These are phyloP conservation scores for Mastomys natalensis DNA, from an alignment of 2,113 vertebrate genomes.

Conservation along the genomic window DNA sequence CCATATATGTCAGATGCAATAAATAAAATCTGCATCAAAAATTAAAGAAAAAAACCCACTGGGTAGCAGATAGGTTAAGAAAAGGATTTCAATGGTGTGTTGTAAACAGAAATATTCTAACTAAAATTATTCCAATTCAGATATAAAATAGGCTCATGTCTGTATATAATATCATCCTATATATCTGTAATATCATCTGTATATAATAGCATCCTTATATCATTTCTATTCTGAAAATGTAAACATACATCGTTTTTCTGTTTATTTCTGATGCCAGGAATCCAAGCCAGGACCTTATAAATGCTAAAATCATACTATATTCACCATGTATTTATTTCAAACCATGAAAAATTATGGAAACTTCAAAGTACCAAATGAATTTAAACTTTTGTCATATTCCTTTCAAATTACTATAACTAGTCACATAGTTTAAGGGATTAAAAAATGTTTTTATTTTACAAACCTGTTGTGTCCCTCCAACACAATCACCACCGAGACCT, in stretches of 20 bases:
- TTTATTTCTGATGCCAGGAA: not conserved
- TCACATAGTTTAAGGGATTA: slow-evolving; percentile 50
- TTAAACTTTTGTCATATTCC: not conserved
- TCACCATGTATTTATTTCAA: not conserved
- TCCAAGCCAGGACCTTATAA: not conserved
- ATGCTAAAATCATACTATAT: not conserved
- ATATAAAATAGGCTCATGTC: slow-evolving; percentile 57
- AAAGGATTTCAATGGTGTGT: slow-evolving; percentile 49
- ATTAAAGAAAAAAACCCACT: slow-evolving; percentile 72
- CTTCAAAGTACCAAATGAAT: not conserved
- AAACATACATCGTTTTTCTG: not conserved
- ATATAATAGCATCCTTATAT: slow-evolving; percentile 55
- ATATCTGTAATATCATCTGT: not conserved
- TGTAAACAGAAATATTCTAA: slow-evolving; percentile 51
- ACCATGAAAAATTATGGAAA: slow-evolving; percentile 46
- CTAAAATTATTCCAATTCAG: slow-evolving; percentile 52
- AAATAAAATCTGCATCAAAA: slow-evolving; percentile 46
- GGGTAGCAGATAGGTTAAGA: slow-evolving; percentile 66
- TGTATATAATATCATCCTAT: slow-evolving; percentile 34
- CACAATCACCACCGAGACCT: not conserved
- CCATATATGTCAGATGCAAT: slow-evolving; percentile 39
- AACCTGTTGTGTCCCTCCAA: not conserved
- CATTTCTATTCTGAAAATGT: slow-evolving; percentile 23
- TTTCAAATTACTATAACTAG: slow-evolving; percentile 49
- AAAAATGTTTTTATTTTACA: slow-evolving; percentile 54